Percentiles rank a stretch among this genome's conserved stretches.
phyloP scores from a whole-genome alignment of 2,113 vertebrate species.

The Phaethon lepturus region DNA sequence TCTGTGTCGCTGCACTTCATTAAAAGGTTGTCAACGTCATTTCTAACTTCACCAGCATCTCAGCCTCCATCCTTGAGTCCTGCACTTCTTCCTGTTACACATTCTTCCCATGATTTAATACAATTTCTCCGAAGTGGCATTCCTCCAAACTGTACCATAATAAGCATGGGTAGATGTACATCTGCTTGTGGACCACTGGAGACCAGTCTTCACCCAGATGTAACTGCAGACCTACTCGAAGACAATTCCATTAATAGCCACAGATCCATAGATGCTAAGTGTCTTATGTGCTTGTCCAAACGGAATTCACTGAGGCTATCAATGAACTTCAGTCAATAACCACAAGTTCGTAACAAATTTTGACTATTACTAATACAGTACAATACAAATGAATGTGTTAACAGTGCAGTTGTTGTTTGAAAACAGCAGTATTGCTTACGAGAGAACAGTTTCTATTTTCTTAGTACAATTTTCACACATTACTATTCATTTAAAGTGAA shows the following conservation, averaged over 20 bases:
- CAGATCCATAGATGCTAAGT: not conserved
- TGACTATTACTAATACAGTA: not conserved
- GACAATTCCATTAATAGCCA: not conserved
- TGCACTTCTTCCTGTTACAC: not conserved
- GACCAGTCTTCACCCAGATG: constrained; percentile 37
- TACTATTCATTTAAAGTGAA: constrained; percentile 35
- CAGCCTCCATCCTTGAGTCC: not conserved
- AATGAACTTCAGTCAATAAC: constrained; percentile 15
- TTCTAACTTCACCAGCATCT: not conserved
- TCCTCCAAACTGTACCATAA: not conserved
- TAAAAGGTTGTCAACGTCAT: not conserved
- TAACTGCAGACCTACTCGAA: not conserved
- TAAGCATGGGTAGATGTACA: not conserved
- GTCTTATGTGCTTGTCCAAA: not conserved
- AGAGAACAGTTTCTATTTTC: constrained; percentile 34
- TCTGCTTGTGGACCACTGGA: not conserved
- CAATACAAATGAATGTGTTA: constrained; percentile 37
- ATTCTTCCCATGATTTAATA: not conserved
- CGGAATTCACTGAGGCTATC: constrained; percentile 8
- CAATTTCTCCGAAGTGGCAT: not conserved
- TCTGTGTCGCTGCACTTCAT: not conserved
- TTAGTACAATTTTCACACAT: constrained; percentile 23
- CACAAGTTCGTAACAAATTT: constrained; percentile 2
- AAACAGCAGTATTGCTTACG: constrained; percentile 12
- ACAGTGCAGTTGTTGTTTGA: constrained; percentile 7